Evolutionary conservation across 2,113 vertebrate genomes (phyloP).

Genomic region (Passer montanus): DNA sequence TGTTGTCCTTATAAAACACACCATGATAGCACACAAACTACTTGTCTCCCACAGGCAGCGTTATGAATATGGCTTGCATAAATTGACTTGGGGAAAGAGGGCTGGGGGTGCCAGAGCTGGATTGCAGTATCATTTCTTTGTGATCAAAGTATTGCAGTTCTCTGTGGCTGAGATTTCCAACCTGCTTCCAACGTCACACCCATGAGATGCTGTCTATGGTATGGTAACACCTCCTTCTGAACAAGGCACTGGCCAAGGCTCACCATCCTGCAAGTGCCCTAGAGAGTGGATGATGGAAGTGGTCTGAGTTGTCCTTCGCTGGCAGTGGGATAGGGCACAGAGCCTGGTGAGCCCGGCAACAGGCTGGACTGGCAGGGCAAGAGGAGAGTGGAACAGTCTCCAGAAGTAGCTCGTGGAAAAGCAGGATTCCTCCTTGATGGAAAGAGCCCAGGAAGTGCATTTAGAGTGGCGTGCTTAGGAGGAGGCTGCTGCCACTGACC

Average conservation of each 20-base stretch:
- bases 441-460: neutral
- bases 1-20: slow-evolving; percentile 16
- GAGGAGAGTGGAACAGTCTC: neutral
- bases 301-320: neutral
- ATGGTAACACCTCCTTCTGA: neutral
- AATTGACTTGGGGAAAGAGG: neutral
- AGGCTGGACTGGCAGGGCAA: neutral
- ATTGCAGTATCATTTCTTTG: slow-evolving; percentile 28
- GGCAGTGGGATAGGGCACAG: neutral
- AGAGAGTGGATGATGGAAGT: neutral
- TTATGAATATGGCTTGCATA: slow-evolving; percentile 38
- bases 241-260: neutral
- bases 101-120: neutral
- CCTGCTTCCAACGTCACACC: neutral
- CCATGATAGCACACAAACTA: slow-evolving; percentile 27
- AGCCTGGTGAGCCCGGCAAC: neutral
- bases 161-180: neutral
- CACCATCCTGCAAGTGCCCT: neutral
- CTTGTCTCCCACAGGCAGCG: slow-evolving; percentile 34
- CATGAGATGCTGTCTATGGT: neutral
- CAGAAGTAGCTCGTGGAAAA: neutral
- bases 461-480: neutral
- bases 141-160: slow-evolving; percentile 10
- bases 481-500: neutral
- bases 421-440: neutral